Percentiles rank a stretch among this genome's conserved stretches.
Evolutionary conservation across 2,888 invertebrate species (phyloP).

Genomic region (Trimorus sp.): DNA sequence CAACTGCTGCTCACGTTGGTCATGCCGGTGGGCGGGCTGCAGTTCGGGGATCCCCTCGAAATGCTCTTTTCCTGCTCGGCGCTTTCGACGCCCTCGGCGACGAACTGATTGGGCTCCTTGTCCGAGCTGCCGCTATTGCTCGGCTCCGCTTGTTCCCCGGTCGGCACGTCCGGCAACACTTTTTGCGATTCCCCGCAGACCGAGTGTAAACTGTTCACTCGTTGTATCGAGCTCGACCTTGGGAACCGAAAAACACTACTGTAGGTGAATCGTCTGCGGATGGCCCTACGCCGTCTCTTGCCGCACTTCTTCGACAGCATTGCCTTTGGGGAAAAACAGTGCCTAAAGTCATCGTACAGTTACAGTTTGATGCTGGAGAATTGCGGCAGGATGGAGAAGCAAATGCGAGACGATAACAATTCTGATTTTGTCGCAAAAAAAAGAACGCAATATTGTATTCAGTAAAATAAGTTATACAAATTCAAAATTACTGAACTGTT

Average conservation of each 20-base stretch:
- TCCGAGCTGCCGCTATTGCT: constrained; percentile 36
- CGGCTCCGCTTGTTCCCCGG: constrained; percentile 6
- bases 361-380: too few species aligned
- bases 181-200: constrained; percentile 75
- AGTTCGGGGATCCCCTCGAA: constrained; percentile 74
- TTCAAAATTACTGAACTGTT: too few species aligned
- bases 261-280: constrained; percentile 75
- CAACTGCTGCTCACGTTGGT: constrained; percentile 74
- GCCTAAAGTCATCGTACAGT: constrained; percentile 17
- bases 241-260: constrained; percentile 76
- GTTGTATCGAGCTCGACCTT: constrained; percentile 67
- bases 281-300: constrained; percentile 71
- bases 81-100: constrained; percentile 37
- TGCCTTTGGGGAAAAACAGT: constrained; percentile 75
- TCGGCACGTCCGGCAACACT: constrained; percentile 43
- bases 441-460: too few species aligned
- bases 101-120: constrained; percentile 28
- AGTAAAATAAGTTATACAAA: too few species aligned
- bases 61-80: constrained; percentile 59
- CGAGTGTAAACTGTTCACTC: constrained; percentile 71
- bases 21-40: constrained; percentile 76
- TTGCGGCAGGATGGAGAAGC: too few species aligned
- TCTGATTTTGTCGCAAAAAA: too few species aligned
- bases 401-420: too few species aligned
- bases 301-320: constrained; percentile 81